Percentiles rank a stretch among this genome's conserved stretches.
Conservation (phyloP, 1,140 invertebrate genomes). For the Agrilus planipennis region DNA sequence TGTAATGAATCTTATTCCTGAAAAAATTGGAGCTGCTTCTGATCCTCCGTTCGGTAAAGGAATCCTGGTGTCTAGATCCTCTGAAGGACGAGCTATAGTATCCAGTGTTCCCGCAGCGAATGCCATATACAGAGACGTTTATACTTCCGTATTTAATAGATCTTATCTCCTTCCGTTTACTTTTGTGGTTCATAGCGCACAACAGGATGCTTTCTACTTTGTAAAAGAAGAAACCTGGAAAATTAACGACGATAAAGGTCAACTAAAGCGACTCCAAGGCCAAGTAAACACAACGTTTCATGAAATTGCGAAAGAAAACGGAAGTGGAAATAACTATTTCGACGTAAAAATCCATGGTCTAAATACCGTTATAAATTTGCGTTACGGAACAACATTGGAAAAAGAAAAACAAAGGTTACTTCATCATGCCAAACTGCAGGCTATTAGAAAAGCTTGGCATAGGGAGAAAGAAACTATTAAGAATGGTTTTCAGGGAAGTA, state of each 20-base stretch:
- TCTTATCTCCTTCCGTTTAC: conserved; percentile 80
- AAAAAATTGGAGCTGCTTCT: conserved; percentile 58
- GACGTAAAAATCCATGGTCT: conserved; percentile 78
- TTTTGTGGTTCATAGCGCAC: conserved; percentile 75
- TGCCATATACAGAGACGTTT: conserved; percentile 80
- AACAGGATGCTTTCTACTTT: conserved; percentile 90
- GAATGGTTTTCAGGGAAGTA: conserved; percentile 56
- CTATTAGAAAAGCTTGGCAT: conserved; percentile 84
- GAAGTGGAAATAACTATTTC: conserved; percentile 52
- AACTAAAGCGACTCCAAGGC: conserved; percentile 76
- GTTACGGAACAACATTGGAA: conserved; percentile 81
- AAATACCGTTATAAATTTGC: conserved; percentile 69
- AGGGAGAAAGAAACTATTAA: conserved; percentile 73
- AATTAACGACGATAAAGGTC: conserved; percentile 75
- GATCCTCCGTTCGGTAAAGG: conserved; percentile 85
- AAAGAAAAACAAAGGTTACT: conserved; percentile 78
- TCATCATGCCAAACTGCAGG: conserved; percentile 75
- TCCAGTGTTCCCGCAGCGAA: conserved; percentile 78
- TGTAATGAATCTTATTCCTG: conserved; percentile 55
- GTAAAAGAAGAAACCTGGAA: conserved; percentile 85
- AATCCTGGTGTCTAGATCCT: conserved; percentile 71
- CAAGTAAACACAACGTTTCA: conserved; percentile 91
- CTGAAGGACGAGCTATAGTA: conserved; percentile 68
- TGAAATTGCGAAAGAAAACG: conserved; percentile 58
- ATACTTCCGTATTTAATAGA: conserved; percentile 87